Evolutionary conservation across 2,113 vertebrate species (phyloP).

Genomic region (Eudyptes chrysolophus): DNA sequence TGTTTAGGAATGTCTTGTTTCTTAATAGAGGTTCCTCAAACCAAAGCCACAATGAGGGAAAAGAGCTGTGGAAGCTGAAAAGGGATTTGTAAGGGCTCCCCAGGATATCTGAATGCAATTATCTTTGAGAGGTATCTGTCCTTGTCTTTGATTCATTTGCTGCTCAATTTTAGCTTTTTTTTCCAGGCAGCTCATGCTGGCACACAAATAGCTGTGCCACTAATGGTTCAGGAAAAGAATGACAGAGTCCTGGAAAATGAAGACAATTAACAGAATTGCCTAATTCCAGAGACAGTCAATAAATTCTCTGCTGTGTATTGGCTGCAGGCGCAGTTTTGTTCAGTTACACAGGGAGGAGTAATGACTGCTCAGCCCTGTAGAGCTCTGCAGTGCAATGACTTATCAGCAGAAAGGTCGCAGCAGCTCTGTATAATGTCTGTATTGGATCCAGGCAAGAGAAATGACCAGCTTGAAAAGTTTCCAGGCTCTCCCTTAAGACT

Average conservation of each 20-base stretch:
- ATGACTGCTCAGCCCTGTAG: neutral
- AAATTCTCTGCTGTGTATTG: neutral
- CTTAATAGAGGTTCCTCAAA: neutral
- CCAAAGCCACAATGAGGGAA: neutral
- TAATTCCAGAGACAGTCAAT: neutral
- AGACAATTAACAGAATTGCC: constrained; percentile 32
- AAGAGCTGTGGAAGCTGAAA: neutral
- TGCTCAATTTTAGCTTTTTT: neutral
- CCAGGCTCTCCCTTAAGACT: neutral
- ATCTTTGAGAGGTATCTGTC: neutral
- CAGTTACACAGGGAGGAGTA: neutral
- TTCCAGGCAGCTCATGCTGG: neutral
- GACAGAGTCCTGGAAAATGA: neutral
- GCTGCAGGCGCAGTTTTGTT: neutral
- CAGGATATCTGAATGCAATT: neutral
- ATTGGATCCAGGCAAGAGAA: neutral
- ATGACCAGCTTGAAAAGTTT: neutral
- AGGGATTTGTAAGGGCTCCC: neutral
- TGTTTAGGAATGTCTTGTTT: neutral
- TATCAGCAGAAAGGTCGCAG: neutral
- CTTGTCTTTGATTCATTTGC: neutral
- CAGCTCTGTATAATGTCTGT: neutral
- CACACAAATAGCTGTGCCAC: neutral
- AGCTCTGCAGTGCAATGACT: neutral
- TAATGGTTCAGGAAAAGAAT: neutral